These are phyloP conservation scores for Drosophila equinoxialis DNA, from an alignment of 1,140 invertebrate genomes.

Conservation along the genomic window DNA sequence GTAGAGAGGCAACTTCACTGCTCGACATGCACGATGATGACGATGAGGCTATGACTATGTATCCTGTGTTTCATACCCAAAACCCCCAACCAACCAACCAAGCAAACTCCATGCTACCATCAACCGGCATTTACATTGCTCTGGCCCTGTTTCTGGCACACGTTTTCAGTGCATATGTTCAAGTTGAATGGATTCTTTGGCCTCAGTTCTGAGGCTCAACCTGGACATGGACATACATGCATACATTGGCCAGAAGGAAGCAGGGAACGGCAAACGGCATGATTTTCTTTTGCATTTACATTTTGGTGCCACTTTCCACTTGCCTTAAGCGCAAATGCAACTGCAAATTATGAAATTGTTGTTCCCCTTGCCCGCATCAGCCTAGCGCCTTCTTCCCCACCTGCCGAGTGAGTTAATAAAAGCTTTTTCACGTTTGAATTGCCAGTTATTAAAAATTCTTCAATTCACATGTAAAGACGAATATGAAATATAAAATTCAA, in stretches of 20 bases:
- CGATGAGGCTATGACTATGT: constrained; percentile 4
- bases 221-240: constrained; percentile 9
- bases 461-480: neutral
- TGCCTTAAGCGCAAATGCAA: constrained; percentile 15
- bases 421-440: constrained; percentile 10
- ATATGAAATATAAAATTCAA: constrained; percentile 40
- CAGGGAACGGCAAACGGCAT: neutral
- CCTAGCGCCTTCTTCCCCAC: neutral
- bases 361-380: neutral
- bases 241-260: neutral
- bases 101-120: neutral
- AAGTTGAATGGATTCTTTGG: constrained; percentile 59
- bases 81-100: neutral
- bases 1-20: constrained; percentile 39
- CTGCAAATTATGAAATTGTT: constrained; percentile 23
- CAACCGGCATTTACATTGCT: neutral
- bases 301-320: constrained; percentile 1
- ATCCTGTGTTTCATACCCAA: constrained; percentile 4
- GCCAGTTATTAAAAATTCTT: constrained; percentile 52
- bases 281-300: constrained; percentile 9
- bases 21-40: constrained; percentile 53
- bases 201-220: constrained; percentile 12
- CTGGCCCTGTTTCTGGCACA: constrained; percentile 12
- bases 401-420: constrained; percentile 5
- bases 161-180: constrained; percentile 45